Conservation (phyloP, 1,140 invertebrate species). For the Hylaeus volcanicus region DNA sequence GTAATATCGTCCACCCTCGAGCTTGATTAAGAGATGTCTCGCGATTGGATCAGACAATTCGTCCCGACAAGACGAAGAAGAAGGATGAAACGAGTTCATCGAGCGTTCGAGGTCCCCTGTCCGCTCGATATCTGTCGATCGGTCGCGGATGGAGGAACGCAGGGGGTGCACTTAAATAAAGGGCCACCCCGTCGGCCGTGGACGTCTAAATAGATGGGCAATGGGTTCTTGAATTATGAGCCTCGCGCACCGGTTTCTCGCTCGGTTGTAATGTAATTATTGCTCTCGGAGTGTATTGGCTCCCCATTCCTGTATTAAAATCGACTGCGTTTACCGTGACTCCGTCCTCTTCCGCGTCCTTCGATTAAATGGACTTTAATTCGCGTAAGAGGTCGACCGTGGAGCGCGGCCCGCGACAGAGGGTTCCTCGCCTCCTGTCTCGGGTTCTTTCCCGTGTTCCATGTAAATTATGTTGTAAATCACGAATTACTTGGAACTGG, state of each 20-base stretch:
- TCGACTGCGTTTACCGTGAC: constrained; percentile 65
- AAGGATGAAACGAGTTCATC: not conserved
- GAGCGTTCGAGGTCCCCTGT: constrained; percentile 28
- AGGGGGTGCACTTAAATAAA: constrained; percentile 68
- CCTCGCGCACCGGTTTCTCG: constrained; percentile 48
- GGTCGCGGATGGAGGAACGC: constrained; percentile 73
- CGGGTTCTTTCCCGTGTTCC: not conserved
- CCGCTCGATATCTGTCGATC: constrained; percentile 65
- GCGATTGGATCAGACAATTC: too few relatives aligned
- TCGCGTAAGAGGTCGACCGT: constrained; percentile 64
- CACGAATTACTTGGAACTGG: too few relatives aligned
- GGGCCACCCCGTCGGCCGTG: constrained; percentile 65
- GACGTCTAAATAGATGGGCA: constrained; percentile 77
- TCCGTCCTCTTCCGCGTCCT: not conserved
- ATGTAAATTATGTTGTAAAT: constrained; percentile 6
- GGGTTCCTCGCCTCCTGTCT: not conserved
- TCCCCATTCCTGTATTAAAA: constrained; percentile 77
- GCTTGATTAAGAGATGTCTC: too few relatives aligned
- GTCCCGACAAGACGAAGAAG: too few relatives aligned
- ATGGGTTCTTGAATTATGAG: constrained; percentile 75
- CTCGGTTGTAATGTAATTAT: constrained; percentile 74
- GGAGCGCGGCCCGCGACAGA: not conserved
- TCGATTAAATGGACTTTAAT: constrained; percentile 78
- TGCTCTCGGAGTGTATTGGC: constrained; percentile 71
- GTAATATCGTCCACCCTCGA: too few relatives aligned